A percentile compares a stretch with the other conserved stretches of the same genome.
Conservation (phyloP, 2,888 invertebrate species). For the Aelia acuminata region DNA sequence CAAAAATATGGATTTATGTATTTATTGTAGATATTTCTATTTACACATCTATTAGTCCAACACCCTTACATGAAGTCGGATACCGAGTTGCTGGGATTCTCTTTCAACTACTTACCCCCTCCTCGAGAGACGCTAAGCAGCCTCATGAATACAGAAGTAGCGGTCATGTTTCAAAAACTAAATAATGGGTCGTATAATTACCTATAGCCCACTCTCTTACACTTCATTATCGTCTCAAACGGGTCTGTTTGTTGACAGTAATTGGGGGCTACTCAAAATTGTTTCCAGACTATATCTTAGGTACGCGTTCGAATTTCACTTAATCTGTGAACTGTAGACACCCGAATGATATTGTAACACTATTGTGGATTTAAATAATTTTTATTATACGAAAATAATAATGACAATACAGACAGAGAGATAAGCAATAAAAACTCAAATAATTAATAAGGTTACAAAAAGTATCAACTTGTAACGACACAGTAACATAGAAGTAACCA, state of each 20-base stretch:
- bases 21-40: too few species aligned
- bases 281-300: background rate
- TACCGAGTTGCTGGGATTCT: background rate
- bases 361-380: too few species aligned
- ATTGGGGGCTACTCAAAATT: background rate
- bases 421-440: too few species aligned
- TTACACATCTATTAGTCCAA: too few species aligned
- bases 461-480: too few species aligned
- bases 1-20: too few species aligned
- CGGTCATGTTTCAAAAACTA: background rate
- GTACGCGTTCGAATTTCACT: background rate
- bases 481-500: too few species aligned
- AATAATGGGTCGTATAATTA: slow-evolving; percentile 2
- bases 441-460: too few species aligned
- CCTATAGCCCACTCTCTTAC: background rate
- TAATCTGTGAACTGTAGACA: background rate
- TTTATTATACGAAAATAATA: too few species aligned
- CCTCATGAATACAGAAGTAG: slow-evolving; percentile 35
- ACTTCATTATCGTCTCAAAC: background rate
- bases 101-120: background rate
- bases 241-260: background rate
- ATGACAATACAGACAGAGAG: too few species aligned
- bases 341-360: too few species aligned
- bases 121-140: background rate
- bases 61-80: too few species aligned